These are phyloP conservation scores for Himalopsyche phryganea DNA, from an alignment of 1,140 invertebrate genomes.

Conservation along the genomic window DNA sequence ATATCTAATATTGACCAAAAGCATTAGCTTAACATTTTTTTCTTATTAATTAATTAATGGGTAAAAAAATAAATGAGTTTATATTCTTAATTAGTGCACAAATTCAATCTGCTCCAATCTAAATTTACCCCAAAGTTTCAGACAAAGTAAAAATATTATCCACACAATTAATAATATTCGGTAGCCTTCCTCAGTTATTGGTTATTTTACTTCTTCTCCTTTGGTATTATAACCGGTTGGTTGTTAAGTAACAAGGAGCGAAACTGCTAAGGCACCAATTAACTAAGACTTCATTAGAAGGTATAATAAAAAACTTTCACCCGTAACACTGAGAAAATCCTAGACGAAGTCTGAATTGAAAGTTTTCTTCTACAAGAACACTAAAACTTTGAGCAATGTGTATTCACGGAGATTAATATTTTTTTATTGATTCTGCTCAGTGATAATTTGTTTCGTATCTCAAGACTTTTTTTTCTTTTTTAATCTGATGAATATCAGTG, in stretches of 20 bases:
- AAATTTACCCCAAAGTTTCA: too few relatives aligned
- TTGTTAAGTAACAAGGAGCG: conserved; percentile 21
- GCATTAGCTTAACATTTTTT: too few relatives aligned
- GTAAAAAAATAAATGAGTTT: too few relatives aligned
- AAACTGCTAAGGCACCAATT: conserved; percentile 34
- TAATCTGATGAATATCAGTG: too few relatives aligned
- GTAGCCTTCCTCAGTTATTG: conserved; percentile 20
- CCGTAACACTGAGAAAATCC: conserved; percentile 30
- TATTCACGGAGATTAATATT: conserved; percentile 2
- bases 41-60: too few relatives aligned
- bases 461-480: too few relatives aligned
- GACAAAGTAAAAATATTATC: conserved; percentile 18
- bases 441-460: too few relatives aligned
- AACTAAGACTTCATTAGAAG: conserved; percentile 35
- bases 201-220: conserved; percentile 15
- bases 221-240: conserved; percentile 1
- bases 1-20: too few relatives aligned
- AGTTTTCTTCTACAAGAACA: conserved; percentile 13
- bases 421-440: too few relatives aligned
- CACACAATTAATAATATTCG: conserved; percentile 31
- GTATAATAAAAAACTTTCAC: conserved; percentile 32
- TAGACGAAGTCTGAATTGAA: conserved; percentile 12
- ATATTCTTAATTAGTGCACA: too few relatives aligned
- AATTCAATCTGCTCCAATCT: too few relatives aligned
- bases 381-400: conserved; percentile 4